Conservation (phyloP, 2,888 invertebrate genomes). For the Patella pellucida region DNA sequence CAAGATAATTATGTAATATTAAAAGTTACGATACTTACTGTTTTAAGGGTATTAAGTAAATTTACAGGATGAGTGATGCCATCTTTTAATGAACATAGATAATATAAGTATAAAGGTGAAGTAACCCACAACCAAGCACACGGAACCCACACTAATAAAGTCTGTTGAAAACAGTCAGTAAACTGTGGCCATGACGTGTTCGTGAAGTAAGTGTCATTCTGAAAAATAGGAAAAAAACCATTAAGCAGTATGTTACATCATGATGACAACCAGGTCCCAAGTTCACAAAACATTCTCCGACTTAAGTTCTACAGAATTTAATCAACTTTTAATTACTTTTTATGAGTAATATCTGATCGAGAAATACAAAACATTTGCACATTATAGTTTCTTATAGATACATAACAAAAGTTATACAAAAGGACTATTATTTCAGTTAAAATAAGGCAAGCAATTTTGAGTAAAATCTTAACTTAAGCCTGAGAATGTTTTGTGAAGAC, state of each 20-base stretch:
- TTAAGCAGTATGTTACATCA: background rate
- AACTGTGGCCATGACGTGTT: background rate
- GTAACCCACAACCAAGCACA: background rate
- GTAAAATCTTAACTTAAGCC: too few relatives aligned
- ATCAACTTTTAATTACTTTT: too few relatives aligned
- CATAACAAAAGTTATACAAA: too few relatives aligned
- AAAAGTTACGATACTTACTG: background rate
- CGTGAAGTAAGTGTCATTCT: background rate
- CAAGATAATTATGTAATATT: too few relatives aligned
- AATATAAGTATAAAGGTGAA: background rate
- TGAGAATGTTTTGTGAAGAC: too few relatives aligned
- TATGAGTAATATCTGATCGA: too few relatives aligned
- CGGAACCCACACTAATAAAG: background rate
- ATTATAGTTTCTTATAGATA: too few relatives aligned
- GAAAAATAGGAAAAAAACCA: background rate
- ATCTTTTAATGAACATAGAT: background rate
- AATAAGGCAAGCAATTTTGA: too few relatives aligned
- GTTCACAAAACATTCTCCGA: too few relatives aligned
- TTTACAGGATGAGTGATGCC: background rate
- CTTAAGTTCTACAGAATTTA: too few relatives aligned
- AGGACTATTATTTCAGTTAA: too few relatives aligned
- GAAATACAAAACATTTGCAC: too few relatives aligned
- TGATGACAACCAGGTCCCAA: background rate
- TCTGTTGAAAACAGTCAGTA: conserved; percentile 7
- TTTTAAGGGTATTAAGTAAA: background rate